Evolutionary conservation across 2,888 invertebrate genomes (phyloP).

Genomic region (Antheraea assamensis): DNA sequence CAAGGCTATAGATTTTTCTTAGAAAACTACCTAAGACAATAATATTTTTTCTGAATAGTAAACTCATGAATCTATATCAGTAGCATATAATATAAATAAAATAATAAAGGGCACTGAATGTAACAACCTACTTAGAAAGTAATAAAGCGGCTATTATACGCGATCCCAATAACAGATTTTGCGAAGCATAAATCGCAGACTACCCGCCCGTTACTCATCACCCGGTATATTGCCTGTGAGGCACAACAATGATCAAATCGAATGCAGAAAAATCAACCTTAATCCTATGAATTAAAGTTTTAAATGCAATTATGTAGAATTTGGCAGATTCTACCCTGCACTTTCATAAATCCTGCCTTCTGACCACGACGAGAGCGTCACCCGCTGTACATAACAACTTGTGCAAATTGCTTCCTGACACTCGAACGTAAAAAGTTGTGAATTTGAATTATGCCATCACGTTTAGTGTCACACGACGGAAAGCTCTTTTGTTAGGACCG

Average conservation of each 20-base stretch:
- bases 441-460: conserved; percentile 45
- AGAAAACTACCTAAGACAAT: background rate
- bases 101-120: conserved; percentile 32
- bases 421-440: conserved; percentile 51
- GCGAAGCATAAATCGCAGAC: conserved; percentile 55
- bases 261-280: conserved; percentile 35
- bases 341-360: conserved; percentile 52
- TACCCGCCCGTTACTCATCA: conserved; percentile 52
- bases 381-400: conserved; percentile 53
- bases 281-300: conserved; percentile 30
- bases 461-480: conserved; percentile 24
- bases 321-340: conserved; percentile 49
- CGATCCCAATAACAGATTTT: conserved; percentile 56
- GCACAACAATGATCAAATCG: conserved; percentile 35
- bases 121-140: conserved; percentile 39
- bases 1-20: background rate
- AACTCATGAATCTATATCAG: background rate
- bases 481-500: background rate
- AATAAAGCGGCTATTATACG: conserved; percentile 45
- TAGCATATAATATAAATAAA: conserved; percentile 5
- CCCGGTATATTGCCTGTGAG: conserved; percentile 47
- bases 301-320: conserved; percentile 22
- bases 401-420: conserved; percentile 54
- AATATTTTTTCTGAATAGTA: background rate
- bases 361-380: conserved; percentile 48